A percentile compares a stretch with the other conserved stretches of the same genome.
Conservation (phyloP, 2,888 invertebrate genomes). For the Athalia circularis region DNA sequence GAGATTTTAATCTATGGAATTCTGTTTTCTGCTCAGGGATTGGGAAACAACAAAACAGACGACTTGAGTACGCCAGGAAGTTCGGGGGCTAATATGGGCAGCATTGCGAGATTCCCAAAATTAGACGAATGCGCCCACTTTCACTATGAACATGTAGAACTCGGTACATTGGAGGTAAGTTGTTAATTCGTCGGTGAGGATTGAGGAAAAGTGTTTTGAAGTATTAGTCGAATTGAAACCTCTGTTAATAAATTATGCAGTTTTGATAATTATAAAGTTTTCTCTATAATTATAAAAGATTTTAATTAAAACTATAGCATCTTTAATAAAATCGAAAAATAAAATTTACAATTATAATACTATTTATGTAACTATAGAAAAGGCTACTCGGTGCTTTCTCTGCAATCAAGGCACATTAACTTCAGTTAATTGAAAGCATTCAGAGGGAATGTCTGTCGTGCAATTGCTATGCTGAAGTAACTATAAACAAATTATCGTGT, state of each 20-base stretch:
- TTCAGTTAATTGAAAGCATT: constrained; percentile 41
- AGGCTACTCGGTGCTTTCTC: constrained; percentile 31
- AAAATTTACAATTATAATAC: constrained; percentile 29
- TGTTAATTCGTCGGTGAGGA: neutral
- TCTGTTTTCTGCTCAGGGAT: constrained; percentile 59
- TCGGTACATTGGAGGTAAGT: constrained; percentile 83
- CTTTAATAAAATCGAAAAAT: constrained; percentile 6
- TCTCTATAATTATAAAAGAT: constrained; percentile 13
- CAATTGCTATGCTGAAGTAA: neutral
- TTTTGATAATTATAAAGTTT: constrained; percentile 19
- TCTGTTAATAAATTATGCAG: neutral
- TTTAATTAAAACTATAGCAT: constrained; percentile 4
- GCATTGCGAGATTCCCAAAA: constrained; percentile 81
- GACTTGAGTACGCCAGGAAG: constrained; percentile 67
- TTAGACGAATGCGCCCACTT: constrained; percentile 99
- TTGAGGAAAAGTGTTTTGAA: constrained; percentile 8
- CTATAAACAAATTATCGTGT: constrained; percentile 1
- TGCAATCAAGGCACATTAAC: constrained; percentile 27
- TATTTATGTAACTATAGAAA: constrained; percentile 37
- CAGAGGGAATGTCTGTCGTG: constrained; percentile 13
- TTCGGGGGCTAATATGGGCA: constrained; percentile 69
- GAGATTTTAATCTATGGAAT: neutral
- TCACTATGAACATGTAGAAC: constrained; percentile 95
- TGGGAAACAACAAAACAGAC: constrained; percentile 67
- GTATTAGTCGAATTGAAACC: neutral